Evolutionary conservation across 2,888 invertebrate genomes (phyloP), one percentile per base, ranked within the genome.

Genomic region (Elysia crispata): DNA sequence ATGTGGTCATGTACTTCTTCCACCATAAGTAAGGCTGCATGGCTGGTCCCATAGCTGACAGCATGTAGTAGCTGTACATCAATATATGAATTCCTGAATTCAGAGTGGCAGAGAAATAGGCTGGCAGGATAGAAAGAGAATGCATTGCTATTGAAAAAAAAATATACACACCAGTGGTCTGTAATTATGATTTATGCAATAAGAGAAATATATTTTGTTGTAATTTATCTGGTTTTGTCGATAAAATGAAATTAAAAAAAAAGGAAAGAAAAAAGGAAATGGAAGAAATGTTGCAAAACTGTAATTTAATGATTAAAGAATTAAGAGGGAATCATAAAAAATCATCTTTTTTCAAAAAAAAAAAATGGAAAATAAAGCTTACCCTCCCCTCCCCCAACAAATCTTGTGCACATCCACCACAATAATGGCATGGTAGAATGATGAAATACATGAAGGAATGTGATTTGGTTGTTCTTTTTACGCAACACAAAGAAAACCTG

Each of bases 1-100:
- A 83, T 49, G 84, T 84, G 31, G 91, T 91, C 87, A 92, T 89
- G 85, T 92, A 92, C 50, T 86, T 87, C 83, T 92, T 92, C 91
- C 92, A 92, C 92, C 92, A 92, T 33, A 92, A 87, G 83, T 90
- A 91, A 81, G 89, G 91, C 85, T 91, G 91, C 86, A 90, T 87
- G 8, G 84, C 81, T 5, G 91, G 91, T 69, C 91, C 91, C 83
- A 92, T 83, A 28, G 91, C 89, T 6, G 91, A 85, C 75, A 92
- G 85, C 50, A 89, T 85, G 84, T 91, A 92, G 84, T 92, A 92
- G 23, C 87, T 83, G 85, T 92, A 92, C 92, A 92, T 92, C 75
- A 91, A 72, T 8, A 90, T 85, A 82, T 92, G 92, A 74, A 92
- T 87, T 30, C 87, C 87, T 73, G 88, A 87, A 88, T 92, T 92